These are phyloP conservation scores for Drosophila teissieri DNA, from an alignment of 1,140 invertebrate genomes.

Conservation along the genomic window DNA sequence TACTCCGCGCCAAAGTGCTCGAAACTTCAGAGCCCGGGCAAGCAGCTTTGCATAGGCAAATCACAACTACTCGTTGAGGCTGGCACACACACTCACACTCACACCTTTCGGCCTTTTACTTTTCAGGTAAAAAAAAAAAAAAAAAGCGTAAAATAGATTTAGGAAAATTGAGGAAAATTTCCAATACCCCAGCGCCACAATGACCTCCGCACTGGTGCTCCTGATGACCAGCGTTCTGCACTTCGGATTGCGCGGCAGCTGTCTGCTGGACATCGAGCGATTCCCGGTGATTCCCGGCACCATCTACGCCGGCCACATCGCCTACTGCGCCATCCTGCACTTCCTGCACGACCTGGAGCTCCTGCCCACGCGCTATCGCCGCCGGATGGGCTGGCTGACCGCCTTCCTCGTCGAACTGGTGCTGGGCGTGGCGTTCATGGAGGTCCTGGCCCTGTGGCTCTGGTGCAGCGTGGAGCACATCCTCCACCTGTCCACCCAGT, in stretches of 20 bases:
- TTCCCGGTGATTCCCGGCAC: conserved; percentile 25
- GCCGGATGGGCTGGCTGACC: conserved; percentile 19
- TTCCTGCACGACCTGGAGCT: conserved; percentile 37
- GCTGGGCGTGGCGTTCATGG: conserved; percentile 44
- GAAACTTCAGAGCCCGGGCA: neutral
- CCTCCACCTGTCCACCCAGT: neutral
- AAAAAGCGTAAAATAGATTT: neutral
- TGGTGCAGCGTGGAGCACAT: conserved; percentile 30
- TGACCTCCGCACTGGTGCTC: conserved; percentile 37
- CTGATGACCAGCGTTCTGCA: conserved; percentile 30
- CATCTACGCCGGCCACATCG: conserved; percentile 21
- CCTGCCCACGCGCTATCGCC: conserved; percentile 21
- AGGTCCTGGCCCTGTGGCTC: conserved; percentile 38
- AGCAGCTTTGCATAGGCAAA: neutral
- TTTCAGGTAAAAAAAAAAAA: neutral
- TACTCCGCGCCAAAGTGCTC: neutral
- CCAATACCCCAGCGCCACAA: neutral
- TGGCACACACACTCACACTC: conserved; percentile 9
- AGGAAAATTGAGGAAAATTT: neutral
- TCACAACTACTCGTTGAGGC: neutral
- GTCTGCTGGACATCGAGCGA: conserved; percentile 19
- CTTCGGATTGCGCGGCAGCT: conserved; percentile 21
- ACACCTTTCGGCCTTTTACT: conserved; percentile 10
- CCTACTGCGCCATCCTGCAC: conserved; percentile 39
- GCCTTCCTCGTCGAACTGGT: conserved; percentile 31